Base-by-base conservation (phyloP, 2,797 vertebrate genomes). In the Tarsius wallacei region DNA sequence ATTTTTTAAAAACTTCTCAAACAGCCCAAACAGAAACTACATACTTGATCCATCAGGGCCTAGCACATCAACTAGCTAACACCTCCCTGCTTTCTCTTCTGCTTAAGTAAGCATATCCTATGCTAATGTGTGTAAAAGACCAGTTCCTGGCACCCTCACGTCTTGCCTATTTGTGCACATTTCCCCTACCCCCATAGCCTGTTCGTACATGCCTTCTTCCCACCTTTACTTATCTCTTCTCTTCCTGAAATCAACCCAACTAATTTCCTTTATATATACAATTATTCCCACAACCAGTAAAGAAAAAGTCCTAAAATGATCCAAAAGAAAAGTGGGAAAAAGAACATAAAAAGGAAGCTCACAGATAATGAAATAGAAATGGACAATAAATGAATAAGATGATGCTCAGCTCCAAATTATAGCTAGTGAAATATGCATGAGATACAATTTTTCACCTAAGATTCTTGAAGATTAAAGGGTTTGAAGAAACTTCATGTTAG, bases 381-480 rank as follows among this genome's bases (percentile, higher is more conserved):
- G 63, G 16, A 63, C 66, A 55, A 22, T 42, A 86, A 57, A 64
- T 73, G 24, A 89, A 33, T 71, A 53, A 76, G 74, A 94, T 66
- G 24, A 51, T 89, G 4, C 49, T 96, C 33, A n/a, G 31, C 14
- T 83, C 80, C 73, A 78, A 53, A 42, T 80, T 66, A 42, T 93
- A 86, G 59, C 55, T 66, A 76, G 17, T 28, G 36, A 94, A 84
- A 64, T 64, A 64, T 53, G 19, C 66, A 71, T 26, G 33, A 4
- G 1, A 47, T 83, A 55, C 2, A 61, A 17, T 74, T 80, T 64
- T 93, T 70, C 57, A 59, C 11, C 15, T 90, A 55, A 0, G 21
- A 77, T 68, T 86, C 86, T 61, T 93, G 21, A 87, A 90, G 87
- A 91, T 80, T 8, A 36, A 94, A 91, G 14, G 24, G 19, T 94